phyloP scores from a whole-genome alignment of 2,888 invertebrate species.

The Himalopsyche japonica region DNA sequence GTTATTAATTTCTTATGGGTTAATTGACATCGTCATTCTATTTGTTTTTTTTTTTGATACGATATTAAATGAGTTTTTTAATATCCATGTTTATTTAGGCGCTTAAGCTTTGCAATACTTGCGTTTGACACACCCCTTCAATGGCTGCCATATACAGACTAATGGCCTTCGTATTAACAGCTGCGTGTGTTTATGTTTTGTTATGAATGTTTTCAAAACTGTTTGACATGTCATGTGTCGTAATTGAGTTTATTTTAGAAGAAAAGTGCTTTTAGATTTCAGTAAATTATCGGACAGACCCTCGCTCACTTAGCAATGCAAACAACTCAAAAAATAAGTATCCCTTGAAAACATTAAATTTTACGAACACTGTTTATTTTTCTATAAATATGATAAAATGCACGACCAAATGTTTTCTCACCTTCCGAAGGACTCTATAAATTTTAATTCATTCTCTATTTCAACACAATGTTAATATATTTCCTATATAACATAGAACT shows the following conservation, averaged over 20 bases:
- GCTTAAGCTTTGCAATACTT: not conserved
- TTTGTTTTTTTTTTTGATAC: not conserved
- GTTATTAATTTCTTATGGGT: no score
- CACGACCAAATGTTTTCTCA: no score
- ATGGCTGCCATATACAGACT: not conserved
- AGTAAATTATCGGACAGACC: not conserved
- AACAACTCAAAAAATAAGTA: not conserved
- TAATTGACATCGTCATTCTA: not conserved
- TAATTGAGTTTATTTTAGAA: conserved; percentile 29
- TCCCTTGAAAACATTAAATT: not conserved
- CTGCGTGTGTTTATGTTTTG: conserved; percentile 10
- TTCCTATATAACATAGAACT: no score
- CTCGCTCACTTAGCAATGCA: not conserved
- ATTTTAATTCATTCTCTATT: no score
- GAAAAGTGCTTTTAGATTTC: conserved; percentile 2
- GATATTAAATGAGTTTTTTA: conserved; percentile 5
- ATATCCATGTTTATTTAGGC: conserved; percentile 16
- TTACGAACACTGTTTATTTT: no score
- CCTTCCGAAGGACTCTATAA: no score
- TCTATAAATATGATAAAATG: no score
- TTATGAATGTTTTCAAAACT: conserved; percentile 6
- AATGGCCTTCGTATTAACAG: conserved; percentile 13
- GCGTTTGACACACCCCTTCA: conserved; percentile 16
- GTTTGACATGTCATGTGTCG: conserved; percentile 18
- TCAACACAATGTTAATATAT: no score